Percentiles rank a stretch among this genome's conserved stretches.
These are phyloP conservation scores for Drosophila suzukii DNA, from an alignment of 1,140 invertebrate species.

Conservation along the genomic window DNA sequence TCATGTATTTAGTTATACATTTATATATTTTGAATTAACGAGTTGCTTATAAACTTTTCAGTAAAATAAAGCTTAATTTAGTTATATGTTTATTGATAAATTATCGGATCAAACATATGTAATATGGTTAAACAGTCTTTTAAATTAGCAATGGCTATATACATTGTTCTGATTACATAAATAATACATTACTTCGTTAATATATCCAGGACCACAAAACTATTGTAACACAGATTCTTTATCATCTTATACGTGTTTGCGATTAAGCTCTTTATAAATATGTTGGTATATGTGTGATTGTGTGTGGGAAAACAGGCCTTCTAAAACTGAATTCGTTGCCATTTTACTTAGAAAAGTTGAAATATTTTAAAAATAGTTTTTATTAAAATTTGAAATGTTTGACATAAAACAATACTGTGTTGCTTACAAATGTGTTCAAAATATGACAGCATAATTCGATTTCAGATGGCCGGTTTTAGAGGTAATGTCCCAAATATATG, in stretches of 20 bases:
- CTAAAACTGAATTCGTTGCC: no score
- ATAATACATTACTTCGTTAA: slow-evolving; percentile 20
- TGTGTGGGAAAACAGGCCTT: background rate
- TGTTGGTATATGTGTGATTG: slow-evolving; percentile 7
- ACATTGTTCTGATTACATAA: slow-evolving; percentile 54
- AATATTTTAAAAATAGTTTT: no score
- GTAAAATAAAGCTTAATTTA: slow-evolving; percentile 9
- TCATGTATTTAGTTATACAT: background rate
- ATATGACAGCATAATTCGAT: no score
- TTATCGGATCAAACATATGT: slow-evolving; percentile 26
- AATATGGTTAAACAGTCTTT: slow-evolving; percentile 72
- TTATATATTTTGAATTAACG: background rate
- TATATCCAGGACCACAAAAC: background rate
- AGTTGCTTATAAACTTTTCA: background rate
- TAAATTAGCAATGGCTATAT: slow-evolving; percentile 68
- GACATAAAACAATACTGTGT: no score
- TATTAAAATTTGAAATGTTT: no score
- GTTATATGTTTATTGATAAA: slow-evolving; percentile 25
- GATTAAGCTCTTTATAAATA: background rate
- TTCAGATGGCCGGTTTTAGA: no score
- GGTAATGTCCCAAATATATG: background rate
- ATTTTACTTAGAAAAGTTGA: no score
- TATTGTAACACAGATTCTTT: slow-evolving; percentile 12
- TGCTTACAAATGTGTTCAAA: no score
- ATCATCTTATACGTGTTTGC: background rate